Evolutionary conservation across 2,888 invertebrate genomes (phyloP), one percentile per base, ranked within the genome.

Genomic region (Campoplex capitator): DNA sequence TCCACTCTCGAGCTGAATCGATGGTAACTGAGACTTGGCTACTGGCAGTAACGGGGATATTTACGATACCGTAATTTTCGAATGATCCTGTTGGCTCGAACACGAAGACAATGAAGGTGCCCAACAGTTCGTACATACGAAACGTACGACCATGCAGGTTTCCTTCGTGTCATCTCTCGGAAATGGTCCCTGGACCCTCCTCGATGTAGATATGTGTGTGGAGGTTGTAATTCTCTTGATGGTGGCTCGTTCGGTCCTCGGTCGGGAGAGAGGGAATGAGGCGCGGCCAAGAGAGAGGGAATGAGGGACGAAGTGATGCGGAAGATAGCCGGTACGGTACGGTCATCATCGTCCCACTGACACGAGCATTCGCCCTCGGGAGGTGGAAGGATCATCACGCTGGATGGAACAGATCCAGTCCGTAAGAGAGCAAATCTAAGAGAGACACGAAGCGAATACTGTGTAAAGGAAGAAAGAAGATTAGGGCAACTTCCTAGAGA

Each of bases 271-370:
- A 67, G 0, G 28, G 67, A 23, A 23, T 23, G 23, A 54, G 65
- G 54, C n/a, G 65, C 32, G 71, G 16, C 6, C 6, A 70, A 18
- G 16, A 3, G n/a, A 3, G 75, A 80, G 79, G 45, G 65, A 76
- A 80, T 35, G 35, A 74, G 80, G 71, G 83, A 86, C 68, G n/a
- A 28, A 77, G 77, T 65, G 48, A 76, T 32, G 70, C 70, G 38
- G 67, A 67, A 74, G 82, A 35, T 77, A 85, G 85, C 78, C 75
- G 75, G 67, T 73, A 65, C 68, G 68, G 82, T 71, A 58, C 75
- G 82, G 76, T 76, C 81, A 87, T 85, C 88, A 86, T 84, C 83
- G 87, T 81, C 85, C 88, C 87, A 87, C 87, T 87, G 85, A 85
- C 87, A 83, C 82, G 78, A 73, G 87, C 74, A 81, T 88, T 85